These are phyloP conservation scores for Lepidocolaptes lacrymiger DNA, from an alignment of 2,797 vertebrate genomes.

Conservation along the genomic window DNA sequence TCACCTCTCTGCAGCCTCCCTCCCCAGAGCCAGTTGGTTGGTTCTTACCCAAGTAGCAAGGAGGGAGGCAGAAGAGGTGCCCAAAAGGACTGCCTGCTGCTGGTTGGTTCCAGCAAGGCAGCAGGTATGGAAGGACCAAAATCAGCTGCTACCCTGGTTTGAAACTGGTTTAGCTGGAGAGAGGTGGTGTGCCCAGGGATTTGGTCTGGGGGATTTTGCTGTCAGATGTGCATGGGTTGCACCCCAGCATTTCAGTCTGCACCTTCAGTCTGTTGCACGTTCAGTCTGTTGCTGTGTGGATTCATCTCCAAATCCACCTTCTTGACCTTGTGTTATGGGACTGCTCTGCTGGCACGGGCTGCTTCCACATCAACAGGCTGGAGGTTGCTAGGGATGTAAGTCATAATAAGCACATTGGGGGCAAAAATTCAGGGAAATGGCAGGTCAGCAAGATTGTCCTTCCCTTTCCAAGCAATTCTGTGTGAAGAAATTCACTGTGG, in stretches of 20 bases:
- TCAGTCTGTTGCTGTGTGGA: neutral
- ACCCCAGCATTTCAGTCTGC: rapidly evolving
- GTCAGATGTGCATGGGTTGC: neutral
- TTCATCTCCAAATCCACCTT: neutral
- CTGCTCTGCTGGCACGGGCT: neutral
- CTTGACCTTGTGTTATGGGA: neutral
- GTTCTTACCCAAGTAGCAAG: neutral
- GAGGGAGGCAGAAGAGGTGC: neutral
- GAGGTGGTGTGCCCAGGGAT: neutral
- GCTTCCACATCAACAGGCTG: neutral
- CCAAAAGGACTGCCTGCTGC: rapidly evolving
- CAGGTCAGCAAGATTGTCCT: neutral
- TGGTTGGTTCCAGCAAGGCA: neutral
- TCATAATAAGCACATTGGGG: neutral
- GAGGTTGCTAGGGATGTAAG: conserved; percentile 13
- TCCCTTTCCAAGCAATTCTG: neutral
- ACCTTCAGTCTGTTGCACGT: neutral
- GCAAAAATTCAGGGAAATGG: neutral
- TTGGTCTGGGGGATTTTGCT: neutral
- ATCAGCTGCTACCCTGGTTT: neutral
- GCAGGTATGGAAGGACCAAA: neutral
- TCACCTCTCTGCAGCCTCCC: neutral
- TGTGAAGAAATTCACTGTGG: neutral
- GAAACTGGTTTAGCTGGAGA: neutral
- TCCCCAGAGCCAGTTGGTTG: rapidly evolving